These are phyloP conservation scores for Agrotis segetum DNA, from an alignment of 2,888 invertebrate species.

Conservation along the genomic window DNA sequence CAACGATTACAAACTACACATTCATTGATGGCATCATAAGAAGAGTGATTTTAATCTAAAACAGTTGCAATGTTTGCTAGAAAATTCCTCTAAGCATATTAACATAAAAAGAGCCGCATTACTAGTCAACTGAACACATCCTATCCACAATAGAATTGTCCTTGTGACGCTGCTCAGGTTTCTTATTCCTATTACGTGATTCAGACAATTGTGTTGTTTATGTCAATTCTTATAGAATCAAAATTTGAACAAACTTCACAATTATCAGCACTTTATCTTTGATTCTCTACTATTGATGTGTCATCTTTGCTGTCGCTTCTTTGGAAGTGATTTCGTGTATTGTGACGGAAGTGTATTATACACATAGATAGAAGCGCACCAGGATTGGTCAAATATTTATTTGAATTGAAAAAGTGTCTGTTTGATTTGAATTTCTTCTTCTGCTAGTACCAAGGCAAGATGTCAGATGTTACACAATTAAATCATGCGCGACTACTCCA, in stretches of 20 bases:
- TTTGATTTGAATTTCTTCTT: too few relatives aligned
- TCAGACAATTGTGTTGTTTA: constrained; percentile 8
- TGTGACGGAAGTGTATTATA: too few relatives aligned
- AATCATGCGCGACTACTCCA: too few relatives aligned
- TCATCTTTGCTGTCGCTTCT: too few relatives aligned
- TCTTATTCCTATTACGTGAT: constrained; percentile 59
- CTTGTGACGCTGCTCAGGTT: constrained; percentile 70
- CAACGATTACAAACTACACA: background rate
- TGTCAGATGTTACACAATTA: too few relatives aligned
- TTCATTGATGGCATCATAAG: constrained; percentile 24
- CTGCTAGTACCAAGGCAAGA: too few relatives aligned
- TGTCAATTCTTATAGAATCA: constrained; percentile 2
- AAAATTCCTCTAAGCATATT: constrained; percentile 51
- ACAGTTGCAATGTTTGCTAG: constrained; percentile 15
- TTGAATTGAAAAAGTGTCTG: too few relatives aligned
- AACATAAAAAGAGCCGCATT: constrained; percentile 60
- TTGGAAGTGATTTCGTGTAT: too few relatives aligned
- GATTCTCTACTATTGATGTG: background rate
- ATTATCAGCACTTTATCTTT: background rate
- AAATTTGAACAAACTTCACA: background rate
- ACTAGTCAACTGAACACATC: constrained; percentile 70
- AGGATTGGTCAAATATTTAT: too few relatives aligned
- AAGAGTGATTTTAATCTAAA: constrained; percentile 40
- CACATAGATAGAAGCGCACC: too few relatives aligned
- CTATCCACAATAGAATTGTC: constrained; percentile 74